Evolutionary conservation across 2,797 vertebrate genomes (phyloP).

Genomic region (Sarcophilus harrisii): DNA sequence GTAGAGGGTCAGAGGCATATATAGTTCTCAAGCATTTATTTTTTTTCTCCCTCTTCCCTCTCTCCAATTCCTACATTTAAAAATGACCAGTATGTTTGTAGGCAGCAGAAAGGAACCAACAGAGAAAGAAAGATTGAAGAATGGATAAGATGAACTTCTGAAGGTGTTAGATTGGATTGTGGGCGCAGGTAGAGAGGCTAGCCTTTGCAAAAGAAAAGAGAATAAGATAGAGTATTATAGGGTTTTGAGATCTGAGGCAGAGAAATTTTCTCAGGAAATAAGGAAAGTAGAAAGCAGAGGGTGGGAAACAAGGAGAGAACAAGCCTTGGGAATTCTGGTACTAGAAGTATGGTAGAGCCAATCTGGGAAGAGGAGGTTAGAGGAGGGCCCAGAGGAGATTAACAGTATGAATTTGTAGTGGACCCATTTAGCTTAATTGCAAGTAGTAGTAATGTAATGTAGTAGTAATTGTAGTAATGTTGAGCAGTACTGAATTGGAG

Average conservation of each 20-base stretch:
- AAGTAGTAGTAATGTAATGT: not conserved
- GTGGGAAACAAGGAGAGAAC: not conserved
- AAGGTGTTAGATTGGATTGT: not conserved
- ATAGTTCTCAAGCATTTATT: not conserved
- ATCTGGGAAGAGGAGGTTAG: not conserved
- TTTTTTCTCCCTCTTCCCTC: not conserved
- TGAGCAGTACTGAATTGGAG: not conserved
- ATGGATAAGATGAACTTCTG: not conserved
- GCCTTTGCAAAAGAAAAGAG: not conserved
- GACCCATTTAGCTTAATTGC: not conserved
- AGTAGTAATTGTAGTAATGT: not conserved
- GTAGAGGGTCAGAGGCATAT: not conserved
- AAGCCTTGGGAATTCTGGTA: not conserved
- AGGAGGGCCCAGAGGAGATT: not conserved
- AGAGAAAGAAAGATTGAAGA: not conserved
- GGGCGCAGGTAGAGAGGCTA: not conserved
- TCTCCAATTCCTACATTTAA: not conserved
- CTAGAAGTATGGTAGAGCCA: not conserved
- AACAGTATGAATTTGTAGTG: not conserved
- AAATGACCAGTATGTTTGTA: not conserved
- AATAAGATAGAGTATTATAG: not conserved
- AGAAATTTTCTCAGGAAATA: not conserved
- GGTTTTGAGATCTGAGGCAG: not conserved
- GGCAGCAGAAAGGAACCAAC: not conserved
- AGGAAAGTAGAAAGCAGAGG: not conserved